These are phyloP conservation scores for Pyrgus malvae DNA, from an alignment of 2,888 invertebrate species.

Conservation along the genomic window DNA sequence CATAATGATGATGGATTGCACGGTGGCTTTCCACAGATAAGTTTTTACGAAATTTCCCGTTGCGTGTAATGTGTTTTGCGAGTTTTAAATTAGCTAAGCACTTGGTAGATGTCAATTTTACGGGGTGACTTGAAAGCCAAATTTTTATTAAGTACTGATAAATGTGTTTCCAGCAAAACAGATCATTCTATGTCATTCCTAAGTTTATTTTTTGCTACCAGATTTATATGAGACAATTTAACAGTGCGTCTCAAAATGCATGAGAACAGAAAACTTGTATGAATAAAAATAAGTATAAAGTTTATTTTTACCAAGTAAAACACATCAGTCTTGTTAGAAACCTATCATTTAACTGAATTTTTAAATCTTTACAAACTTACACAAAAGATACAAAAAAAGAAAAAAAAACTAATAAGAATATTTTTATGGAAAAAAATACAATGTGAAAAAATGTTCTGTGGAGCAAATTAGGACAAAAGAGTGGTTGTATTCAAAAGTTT, in stretches of 20 bases:
- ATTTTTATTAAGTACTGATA: slow-evolving; percentile 25
- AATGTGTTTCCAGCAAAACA: background rate
- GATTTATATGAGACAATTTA: background rate
- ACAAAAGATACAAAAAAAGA: too few relatives aligned
- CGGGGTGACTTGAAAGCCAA: slow-evolving; percentile 32
- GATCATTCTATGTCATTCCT: background rate
- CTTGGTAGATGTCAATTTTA: slow-evolving; percentile 49
- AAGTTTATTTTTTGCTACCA: background rate
- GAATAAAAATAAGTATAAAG: too few relatives aligned
- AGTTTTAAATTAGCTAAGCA: slow-evolving; percentile 64
- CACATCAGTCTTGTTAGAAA: too few relatives aligned
- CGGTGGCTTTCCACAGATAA: slow-evolving; percentile 73
- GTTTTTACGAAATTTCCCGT: slow-evolving; percentile 66
- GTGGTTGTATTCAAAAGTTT: background rate
- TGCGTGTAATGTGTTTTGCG: slow-evolving; percentile 70
- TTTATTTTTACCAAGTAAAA: too few relatives aligned
- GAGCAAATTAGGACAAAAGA: too few relatives aligned
- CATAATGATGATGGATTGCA: slow-evolving; percentile 81
- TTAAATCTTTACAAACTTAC: too few relatives aligned
- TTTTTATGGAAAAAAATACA: too few relatives aligned
- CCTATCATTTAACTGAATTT: too few relatives aligned
- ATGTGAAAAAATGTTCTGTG: too few relatives aligned
- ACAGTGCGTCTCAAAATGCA: too few relatives aligned
- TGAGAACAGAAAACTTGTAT: too few relatives aligned
- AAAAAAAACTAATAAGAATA: too few relatives aligned